Percentiles rank a stretch among this genome's conserved stretches.
These are phyloP conservation scores for Myodes glareolus DNA, from an alignment of 2,113 vertebrate species.

Conservation along the genomic window DNA sequence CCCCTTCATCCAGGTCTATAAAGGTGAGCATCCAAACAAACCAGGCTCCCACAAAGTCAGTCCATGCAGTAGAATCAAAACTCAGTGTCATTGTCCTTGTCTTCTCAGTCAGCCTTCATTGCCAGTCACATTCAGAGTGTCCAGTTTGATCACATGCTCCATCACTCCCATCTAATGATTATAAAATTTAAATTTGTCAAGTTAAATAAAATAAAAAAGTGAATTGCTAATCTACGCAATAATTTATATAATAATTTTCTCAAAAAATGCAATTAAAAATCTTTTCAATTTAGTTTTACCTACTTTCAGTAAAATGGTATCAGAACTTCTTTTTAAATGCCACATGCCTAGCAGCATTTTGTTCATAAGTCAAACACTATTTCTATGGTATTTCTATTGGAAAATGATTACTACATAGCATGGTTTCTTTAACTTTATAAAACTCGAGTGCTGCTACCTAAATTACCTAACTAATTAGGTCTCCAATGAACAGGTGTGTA, in stretches of 20 bases:
- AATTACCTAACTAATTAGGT: slow-evolving; percentile 74
- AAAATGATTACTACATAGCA: slow-evolving; percentile 44
- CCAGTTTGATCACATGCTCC: no score
- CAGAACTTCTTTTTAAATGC: not conserved
- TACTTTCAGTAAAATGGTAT: not conserved
- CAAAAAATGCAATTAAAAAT: not conserved
- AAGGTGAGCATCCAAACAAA: no score
- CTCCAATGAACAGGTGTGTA: slow-evolving; percentile 67
- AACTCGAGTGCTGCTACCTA: slow-evolving; percentile 54
- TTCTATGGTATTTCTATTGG: slow-evolving; percentile 40
- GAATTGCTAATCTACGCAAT: not conserved
- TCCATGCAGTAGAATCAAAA: no score
- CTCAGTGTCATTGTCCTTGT: no score
- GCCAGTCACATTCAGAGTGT: no score
- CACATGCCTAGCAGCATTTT: not conserved
- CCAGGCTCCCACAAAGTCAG: no score
- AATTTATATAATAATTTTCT: not conserved
- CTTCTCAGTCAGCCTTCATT: no score
- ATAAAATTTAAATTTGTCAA: not conserved
- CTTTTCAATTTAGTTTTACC: not conserved
- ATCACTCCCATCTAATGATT: no score
- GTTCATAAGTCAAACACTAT: slow-evolving; percentile 54
- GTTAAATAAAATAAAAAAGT: no score
- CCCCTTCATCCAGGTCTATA: no score
- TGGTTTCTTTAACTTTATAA: slow-evolving; percentile 53